Percentiles rank a stretch among this genome's conserved stretches.
phyloP scores from a whole-genome alignment of 1,140 invertebrate species.

The Rhizoglyphus robini region DNA sequence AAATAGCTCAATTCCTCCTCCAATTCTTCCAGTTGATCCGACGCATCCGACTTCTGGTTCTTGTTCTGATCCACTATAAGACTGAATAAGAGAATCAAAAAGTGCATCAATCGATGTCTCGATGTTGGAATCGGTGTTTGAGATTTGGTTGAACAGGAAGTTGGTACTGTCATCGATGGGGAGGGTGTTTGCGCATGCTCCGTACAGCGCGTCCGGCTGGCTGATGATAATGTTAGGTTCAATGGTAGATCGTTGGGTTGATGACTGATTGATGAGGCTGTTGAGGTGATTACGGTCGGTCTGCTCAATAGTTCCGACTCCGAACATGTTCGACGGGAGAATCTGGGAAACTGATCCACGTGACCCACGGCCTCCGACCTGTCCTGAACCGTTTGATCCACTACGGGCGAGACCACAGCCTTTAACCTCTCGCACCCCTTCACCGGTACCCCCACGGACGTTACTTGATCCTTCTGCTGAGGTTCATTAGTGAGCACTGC shows the following conservation, averaged over 20 bases:
- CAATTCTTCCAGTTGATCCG: too few relatives aligned
- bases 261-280: neutral
- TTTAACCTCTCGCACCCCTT: neutral
- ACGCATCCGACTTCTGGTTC: too few relatives aligned
- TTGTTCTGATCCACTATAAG: too few relatives aligned
- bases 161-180: too few relatives aligned
- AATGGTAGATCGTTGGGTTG: neutral
- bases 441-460: neutral
- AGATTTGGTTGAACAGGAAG: too few relatives aligned
- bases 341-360: neutral
- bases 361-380: conserved; percentile 19
- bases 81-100: too few relatives aligned
- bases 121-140: too few relatives aligned
- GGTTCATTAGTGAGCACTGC: conserved; percentile 31
- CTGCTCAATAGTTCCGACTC: neutral
- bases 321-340: neutral
- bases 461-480: conserved; percentile 30
- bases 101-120: conserved; percentile 11
- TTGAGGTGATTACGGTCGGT: neutral
- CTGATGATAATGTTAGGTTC: neutral
- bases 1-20: too few relatives aligned
- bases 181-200: neutral
- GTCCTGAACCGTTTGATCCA: conserved; percentile 26
- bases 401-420: conserved; percentile 20
- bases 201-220: neutral